phyloP scores from a whole-genome alignment of 2,113 vertebrate genomes.

The Ibidorhyncha struthersii region DNA sequence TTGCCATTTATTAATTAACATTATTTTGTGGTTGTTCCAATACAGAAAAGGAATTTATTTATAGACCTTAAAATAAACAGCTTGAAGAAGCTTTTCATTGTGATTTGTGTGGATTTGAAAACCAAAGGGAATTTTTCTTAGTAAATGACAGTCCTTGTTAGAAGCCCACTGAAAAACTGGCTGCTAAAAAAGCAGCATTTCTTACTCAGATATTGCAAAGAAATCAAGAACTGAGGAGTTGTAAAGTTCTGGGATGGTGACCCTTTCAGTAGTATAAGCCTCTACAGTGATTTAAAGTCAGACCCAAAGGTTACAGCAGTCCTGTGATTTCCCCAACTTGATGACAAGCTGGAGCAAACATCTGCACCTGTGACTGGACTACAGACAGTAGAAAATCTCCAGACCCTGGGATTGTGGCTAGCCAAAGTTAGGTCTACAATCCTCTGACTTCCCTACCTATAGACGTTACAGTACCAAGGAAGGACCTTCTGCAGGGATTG shows the following conservation, averaged over 20 bases:
- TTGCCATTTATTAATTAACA: not conserved
- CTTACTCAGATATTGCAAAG: not conserved
- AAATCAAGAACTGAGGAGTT: not conserved
- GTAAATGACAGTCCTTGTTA: not conserved
- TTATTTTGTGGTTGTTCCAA: constrained; percentile 4
- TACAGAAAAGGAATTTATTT: not conserved
- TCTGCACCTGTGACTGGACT: not conserved
- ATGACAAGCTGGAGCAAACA: not conserved
- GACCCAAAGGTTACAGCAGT: not conserved
- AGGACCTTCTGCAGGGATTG: not conserved
- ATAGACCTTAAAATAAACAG: not conserved
- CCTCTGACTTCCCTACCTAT: not conserved
- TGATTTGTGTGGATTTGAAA: not conserved
- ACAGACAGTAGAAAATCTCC: not conserved
- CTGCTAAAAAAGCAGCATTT: not conserved
- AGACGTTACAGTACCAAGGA: not conserved
- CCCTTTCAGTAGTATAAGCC: not conserved
- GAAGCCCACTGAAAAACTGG: not conserved
- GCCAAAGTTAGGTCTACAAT: not conserved
- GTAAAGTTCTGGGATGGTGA: not conserved
- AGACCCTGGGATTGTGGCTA: not conserved
- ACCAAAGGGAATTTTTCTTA: not conserved
- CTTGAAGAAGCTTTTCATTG: not conserved
- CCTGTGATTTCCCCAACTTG: not conserved
- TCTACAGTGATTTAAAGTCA: not conserved